These are phyloP conservation scores for Dromius quadrimaculatus DNA, from an alignment of 2,888 invertebrate species.

Conservation along the genomic window DNA sequence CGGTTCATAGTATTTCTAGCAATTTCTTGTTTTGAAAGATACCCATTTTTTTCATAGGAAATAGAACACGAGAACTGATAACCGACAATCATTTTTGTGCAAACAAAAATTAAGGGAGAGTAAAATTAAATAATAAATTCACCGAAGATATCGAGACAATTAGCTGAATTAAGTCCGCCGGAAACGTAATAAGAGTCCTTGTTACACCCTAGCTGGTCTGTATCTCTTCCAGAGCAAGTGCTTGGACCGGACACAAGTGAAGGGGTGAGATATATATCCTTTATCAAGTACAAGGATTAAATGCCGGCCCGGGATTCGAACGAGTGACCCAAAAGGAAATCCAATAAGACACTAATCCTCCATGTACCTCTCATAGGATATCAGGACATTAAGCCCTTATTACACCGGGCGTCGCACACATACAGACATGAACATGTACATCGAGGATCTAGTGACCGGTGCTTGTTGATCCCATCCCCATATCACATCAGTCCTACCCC, in stretches of 20 bases:
- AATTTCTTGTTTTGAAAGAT: no score
- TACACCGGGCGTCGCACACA: conserved; percentile 43
- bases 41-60: no score
- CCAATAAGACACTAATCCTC: conserved; percentile 66
- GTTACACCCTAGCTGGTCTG: neutral
- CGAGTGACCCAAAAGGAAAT: conserved; percentile 62
- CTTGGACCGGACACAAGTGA: conserved; percentile 15
- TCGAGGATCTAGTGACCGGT: conserved; percentile 45
- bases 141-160: neutral
- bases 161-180: neutral
- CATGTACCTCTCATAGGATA: conserved; percentile 56
- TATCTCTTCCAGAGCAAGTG: neutral
- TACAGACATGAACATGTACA: conserved; percentile 14
- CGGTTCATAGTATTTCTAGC: no score
- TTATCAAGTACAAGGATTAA: conserved; percentile 64
- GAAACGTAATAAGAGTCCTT: neutral
- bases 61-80: no score
- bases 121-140: neutral
- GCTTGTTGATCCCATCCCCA: neutral
- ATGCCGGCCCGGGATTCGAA: conserved; percentile 61
- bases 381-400: conserved; percentile 51
- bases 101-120: no score
- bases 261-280: conserved; percentile 54
- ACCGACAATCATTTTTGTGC: no score
- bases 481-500: neutral